Evolutionary conservation across 2,113 vertebrate genomes (phyloP), one percentile per base, ranked within the genome.

Genomic region (Pteronura brasiliensis): DNA sequence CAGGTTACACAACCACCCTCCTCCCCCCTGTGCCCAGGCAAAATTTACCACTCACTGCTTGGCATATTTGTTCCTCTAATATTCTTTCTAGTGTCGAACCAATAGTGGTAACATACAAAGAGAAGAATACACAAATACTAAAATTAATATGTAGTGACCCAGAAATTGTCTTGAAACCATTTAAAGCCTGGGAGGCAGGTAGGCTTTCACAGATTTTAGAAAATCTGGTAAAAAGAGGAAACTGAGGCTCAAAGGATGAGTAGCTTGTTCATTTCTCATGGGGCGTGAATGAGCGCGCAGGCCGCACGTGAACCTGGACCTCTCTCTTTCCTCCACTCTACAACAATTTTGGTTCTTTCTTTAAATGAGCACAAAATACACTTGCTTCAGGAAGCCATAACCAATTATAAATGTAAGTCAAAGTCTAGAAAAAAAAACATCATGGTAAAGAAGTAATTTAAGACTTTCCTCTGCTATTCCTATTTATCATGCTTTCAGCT

Each of bases 401-500:
- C 55, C 61, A 72, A 63, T 52, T 88, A 49, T 59, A 86, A 77
- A 89, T 31, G 7, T 47, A 79, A 93, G 34, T 49, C 23, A 84
- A 96, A 88, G 80, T 27, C 39, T 74, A 71, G 31, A 21, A 59
- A 34, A 83, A 92, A 76, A 20, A 39, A 72, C 15, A 52, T 25
- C 23, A 20, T 67, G 67, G 47, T 27, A 55, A 81, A 39, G 86
- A 95, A 67, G 29, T 61, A 76, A 25, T 81, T 47, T 82, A 67
- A 57, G 17, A 13, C 42, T 63, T 97, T 95, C 8, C 47, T 74
- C 63, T 92, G 82, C 42, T 18, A 36, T 91, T 93, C 4, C 18
- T 84, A 93, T 95, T 93, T 83, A 80, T 93, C 91, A 92, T 17
- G 42, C 49, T 91, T 95, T 92, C 83, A 81, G 83, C 42, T 72